These are phyloP conservation scores for Kuschelorhynchus macadamiae DNA, from an alignment of 2,888 invertebrate species.

Conservation along the genomic window DNA sequence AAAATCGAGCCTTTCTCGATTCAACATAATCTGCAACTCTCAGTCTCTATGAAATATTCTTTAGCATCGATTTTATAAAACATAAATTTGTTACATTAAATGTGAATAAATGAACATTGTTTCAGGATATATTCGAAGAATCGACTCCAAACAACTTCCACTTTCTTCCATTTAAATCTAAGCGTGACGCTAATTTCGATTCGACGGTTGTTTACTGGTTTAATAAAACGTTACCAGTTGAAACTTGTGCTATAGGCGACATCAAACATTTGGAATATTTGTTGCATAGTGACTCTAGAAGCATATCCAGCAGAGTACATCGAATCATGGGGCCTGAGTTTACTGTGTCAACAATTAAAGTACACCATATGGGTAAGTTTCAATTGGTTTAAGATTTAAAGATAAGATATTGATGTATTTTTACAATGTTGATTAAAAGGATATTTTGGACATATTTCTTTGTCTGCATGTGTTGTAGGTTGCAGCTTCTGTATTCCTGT, in stretches of 20 bases:
- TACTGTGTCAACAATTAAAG: slow-evolving; percentile 76
- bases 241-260: slow-evolving; percentile 83
- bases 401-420: no score
- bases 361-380: slow-evolving; percentile 69
- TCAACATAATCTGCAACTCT: no score
- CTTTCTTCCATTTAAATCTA: slow-evolving; percentile 77
- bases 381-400: no score
- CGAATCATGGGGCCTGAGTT: slow-evolving; percentile 81
- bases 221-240: slow-evolving; percentile 83
- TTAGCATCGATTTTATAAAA: no score
- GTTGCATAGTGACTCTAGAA: slow-evolving; percentile 72
- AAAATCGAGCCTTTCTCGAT: no score
- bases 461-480: no score
- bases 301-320: slow-evolving; percentile 74
- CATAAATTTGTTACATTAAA: no score
- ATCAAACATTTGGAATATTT: slow-evolving; percentile 81
- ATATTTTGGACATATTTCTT: no score
- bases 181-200: slow-evolving; percentile 66
- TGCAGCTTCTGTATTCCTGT: no score
- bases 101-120: no score
- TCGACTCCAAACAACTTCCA: slow-evolving; percentile 80
- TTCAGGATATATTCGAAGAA: slow-evolving; percentile 82
- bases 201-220: slow-evolving; percentile 83
- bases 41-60: no score
- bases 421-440: no score